Conservation (phyloP, 2,113 vertebrate genomes). For the Coreoperca whiteheadi region DNA sequence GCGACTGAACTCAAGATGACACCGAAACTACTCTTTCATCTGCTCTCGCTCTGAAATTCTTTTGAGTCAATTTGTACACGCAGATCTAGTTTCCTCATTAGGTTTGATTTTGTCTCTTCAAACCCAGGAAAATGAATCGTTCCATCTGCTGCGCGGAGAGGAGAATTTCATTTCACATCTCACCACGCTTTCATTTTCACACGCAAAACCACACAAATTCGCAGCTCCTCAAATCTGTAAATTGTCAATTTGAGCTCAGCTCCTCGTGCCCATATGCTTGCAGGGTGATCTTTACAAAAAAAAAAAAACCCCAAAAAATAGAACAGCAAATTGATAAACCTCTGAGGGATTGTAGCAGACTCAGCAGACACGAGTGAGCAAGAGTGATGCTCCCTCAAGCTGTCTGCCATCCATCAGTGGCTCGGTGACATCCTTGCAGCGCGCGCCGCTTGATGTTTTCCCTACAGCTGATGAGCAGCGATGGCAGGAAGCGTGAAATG, state of each 20-base stretch:
- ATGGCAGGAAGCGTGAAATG: constrained; percentile 46
- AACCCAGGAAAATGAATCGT: constrained; percentile 65
- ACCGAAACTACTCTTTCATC: not conserved
- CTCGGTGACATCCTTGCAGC: constrained; percentile 42
- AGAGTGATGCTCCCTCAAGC: constrained; percentile 54
- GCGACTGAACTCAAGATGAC: not conserved
- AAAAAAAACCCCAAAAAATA: not conserved
- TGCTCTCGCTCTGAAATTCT: not conserved
- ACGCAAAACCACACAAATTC: constrained; percentile 32
- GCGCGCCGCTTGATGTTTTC: constrained; percentile 38
- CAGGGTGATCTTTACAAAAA: constrained; percentile 12
- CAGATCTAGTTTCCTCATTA: constrained; percentile 73
- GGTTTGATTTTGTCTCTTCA: constrained; percentile 73
- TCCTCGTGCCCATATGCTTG: constrained; percentile 21
- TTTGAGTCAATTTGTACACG: constrained; percentile 65
- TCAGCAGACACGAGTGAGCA: constrained; percentile 62
- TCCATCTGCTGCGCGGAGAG: constrained; percentile 59
- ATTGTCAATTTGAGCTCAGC: constrained; percentile 31
- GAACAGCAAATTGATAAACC: constrained; percentile 36
- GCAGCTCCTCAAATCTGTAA: constrained; percentile 20
- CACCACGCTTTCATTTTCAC: constrained; percentile 36
- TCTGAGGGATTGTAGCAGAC: constrained; percentile 55
- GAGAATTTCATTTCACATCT: constrained; percentile 56
- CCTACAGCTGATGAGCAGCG: constrained; percentile 48
- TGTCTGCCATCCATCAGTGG: constrained; percentile 62